phyloP scores from a whole-genome alignment of 1,140 invertebrate species.

The Schlechtendalia chinensis region DNA sequence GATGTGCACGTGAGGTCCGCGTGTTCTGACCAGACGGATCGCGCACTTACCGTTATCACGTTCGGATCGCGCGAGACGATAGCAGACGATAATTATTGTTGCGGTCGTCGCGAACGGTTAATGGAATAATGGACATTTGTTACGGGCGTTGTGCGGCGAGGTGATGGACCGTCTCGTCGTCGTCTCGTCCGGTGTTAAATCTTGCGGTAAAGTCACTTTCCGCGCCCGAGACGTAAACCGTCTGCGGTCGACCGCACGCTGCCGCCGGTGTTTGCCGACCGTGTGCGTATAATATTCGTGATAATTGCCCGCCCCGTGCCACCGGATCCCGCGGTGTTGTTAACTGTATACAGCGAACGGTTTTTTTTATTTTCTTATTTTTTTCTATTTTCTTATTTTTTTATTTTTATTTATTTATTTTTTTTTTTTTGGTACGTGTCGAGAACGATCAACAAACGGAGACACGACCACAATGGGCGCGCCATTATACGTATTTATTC shows the following conservation, averaged over 20 bases:
- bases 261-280: conserved; percentile 1
- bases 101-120: no score
- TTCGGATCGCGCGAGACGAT: no score
- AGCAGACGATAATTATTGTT: no score
- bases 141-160: no score
- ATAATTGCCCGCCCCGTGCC: neutral
- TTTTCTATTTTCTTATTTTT: neutral
- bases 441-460: conserved; percentile 29
- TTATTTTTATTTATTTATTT: no score
- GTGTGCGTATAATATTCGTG: neutral
- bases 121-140: no score
- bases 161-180: neutral
- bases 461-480: conserved; percentile 13
- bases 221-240: neutral
- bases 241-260: neutral
- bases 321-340: conserved; percentile 22
- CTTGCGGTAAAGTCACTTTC: neutral
- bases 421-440: conserved; percentile 32
- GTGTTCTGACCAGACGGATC: no score
- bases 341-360: neutral
- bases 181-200: neutral
- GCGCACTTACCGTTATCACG: no score
- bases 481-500: neutral
- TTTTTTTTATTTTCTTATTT: conserved; percentile 12
- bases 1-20: no score